Conservation (phyloP, 2,888 invertebrate species). For the Phlogophora meticulosa region DNA sequence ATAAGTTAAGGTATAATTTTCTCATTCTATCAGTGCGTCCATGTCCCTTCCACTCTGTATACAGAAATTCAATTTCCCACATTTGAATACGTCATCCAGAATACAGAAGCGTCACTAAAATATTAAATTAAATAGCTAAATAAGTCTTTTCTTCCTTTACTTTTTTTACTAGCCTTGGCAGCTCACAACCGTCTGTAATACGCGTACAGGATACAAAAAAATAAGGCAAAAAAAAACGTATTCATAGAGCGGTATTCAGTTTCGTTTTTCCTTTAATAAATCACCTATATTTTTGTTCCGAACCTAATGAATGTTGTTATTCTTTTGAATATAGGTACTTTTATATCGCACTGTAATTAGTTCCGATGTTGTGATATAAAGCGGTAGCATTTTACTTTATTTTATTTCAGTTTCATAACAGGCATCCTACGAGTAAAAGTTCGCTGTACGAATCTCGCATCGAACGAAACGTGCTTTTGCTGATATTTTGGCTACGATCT, state of each 20-base stretch:
- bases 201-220: slow-evolving; percentile 20
- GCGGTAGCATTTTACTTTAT: not conserved
- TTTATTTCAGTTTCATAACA: not conserved
- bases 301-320: slow-evolving; percentile 39
- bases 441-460: not conserved
- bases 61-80: slow-evolving; percentile 12
- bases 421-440: not conserved
- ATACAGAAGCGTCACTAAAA: not conserved
- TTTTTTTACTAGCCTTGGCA: not conserved
- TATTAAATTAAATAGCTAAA: slow-evolving; percentile 9
- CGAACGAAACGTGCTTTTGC: not conserved
- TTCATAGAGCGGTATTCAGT: slow-evolving; percentile 4
- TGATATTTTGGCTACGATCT: not conserved
- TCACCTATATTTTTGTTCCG: slow-evolving; percentile 31
- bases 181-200: not conserved
- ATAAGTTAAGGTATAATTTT: too few species aligned
- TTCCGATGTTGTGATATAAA: not conserved
- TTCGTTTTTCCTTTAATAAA: slow-evolving; percentile 42
- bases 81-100: slow-evolving; percentile 19
- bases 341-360: slow-evolving; percentile 7
- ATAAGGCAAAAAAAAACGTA: not conserved
- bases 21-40: too few species aligned
- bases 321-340: slow-evolving; percentile 21
- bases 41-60: too few species aligned
- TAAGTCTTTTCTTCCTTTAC: not conserved